Percentiles rank a stretch among this genome's conserved stretches.
phyloP scores from a whole-genome alignment of 2,888 invertebrate species.

The Gandaritis pyraliata region DNA sequence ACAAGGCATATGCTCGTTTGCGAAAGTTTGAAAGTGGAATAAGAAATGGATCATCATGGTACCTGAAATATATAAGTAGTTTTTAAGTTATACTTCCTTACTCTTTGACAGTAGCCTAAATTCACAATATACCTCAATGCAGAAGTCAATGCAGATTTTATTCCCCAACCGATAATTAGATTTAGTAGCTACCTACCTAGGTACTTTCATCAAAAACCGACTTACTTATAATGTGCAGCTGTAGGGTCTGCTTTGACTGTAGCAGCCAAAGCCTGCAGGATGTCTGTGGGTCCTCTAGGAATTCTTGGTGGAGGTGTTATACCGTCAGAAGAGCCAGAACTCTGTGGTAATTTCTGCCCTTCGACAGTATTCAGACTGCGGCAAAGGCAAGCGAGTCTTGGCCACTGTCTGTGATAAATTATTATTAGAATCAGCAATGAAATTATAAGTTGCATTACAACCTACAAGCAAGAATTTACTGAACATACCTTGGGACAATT shows the following conservation, averaged over 20 bases:
- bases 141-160: too few relatives aligned
- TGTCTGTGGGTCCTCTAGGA: constrained; percentile 91
- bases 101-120: too few relatives aligned
- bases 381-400: constrained; percentile 64
- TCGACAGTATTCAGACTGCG: constrained; percentile 67
- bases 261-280: constrained; percentile 90
- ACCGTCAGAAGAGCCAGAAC: constrained; percentile 65
- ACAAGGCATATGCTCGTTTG: constrained; percentile 89
- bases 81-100: background rate
- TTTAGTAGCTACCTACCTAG: background rate
- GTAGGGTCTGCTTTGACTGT: constrained; percentile 92
- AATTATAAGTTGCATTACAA: background rate
- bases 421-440: background rate
- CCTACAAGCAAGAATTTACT: constrained; percentile 24
- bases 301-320: constrained; percentile 87
- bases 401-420: constrained; percentile 63
- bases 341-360: constrained; percentile 69
- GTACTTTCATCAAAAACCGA: background rate
- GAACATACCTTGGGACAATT: constrained; percentile 55
- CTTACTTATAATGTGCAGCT: constrained; percentile 92
- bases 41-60: constrained; percentile 95
- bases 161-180: background rate
- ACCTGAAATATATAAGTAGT: constrained; percentile 69
- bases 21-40: constrained; percentile 89
- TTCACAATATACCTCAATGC: too few relatives aligned